Base-by-base conservation (phyloP, 2,113 vertebrate species). In the Mormyrus iriodes region DNA sequence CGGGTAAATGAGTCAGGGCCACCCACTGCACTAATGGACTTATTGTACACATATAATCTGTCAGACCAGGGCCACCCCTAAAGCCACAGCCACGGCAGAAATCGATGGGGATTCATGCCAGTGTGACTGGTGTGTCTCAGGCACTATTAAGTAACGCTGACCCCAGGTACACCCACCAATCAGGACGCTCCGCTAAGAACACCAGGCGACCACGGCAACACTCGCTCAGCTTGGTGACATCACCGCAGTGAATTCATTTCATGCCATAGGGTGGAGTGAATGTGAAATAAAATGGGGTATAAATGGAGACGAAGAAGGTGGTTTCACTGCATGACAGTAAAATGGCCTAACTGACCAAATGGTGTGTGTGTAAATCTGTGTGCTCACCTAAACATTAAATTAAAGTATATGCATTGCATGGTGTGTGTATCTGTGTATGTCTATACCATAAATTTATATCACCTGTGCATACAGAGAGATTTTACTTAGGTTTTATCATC, bases 31-130 rank as follows among this genome's bases (percentile, higher is more conserved):
- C 52, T 87, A 87, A 87, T 87, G 86, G 55, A 87, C 55, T 46
- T 65, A 61, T 44, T 19, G 55, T 65, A 87, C 35, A 61, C 55
- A 65, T 46, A 61, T 65, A 61, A 61, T 65, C 86, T 87, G 86
- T 87, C 86, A 65, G 86, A 46, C 53, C 24, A 8, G n/a, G 39
- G 31, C 86, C 86, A 58, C 55, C 55, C 15, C n/a, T n/a, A 4
- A 83, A 58, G 10, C 86, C 53, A 19, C 39, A 35, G 86, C 51
- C 42, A n/a, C 0, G 21, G 21, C 42, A 12, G n/a, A 65, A 87
- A 65, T 87, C 53, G 58, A 65, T 61, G 35, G 86, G 42, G 35
- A 44, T 44, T 24, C 39, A 61, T 44, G 53, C 42, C 86, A 87
- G 19, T 24, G 31, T 27, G 13, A 44, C 85, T 55, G n/a, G 27